Evolutionary conservation across 2,113 vertebrate species (phyloP).

Genomic region (Falcunculus frontatus): DNA sequence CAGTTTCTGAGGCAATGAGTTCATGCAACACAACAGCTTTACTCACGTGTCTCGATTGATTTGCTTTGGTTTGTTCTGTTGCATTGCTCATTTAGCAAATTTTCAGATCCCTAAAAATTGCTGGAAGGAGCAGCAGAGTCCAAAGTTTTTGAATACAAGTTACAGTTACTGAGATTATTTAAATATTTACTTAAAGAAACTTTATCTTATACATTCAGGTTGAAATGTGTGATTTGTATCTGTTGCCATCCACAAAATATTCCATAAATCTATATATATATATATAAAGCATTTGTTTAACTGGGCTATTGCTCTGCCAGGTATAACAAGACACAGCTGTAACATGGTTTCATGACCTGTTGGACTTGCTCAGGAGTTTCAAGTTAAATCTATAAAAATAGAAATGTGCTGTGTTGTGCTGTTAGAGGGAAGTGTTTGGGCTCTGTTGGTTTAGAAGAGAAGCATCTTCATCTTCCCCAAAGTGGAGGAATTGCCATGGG

Average conservation of each 20-base stretch:
- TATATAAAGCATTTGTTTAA: not conserved
- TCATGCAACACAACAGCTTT: not conserved
- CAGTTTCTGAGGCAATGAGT: not conserved
- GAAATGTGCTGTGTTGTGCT: not conserved
- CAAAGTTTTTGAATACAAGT: not conserved
- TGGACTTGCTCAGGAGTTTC: not conserved
- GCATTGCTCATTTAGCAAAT: not conserved
- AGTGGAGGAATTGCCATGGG: not conserved
- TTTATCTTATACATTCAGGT: not conserved
- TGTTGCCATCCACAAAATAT: not conserved
- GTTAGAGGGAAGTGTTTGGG: not conserved
- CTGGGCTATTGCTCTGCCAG: not conserved
- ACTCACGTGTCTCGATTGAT: not conserved
- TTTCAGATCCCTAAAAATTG: not conserved
- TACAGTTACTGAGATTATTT: not conserved
- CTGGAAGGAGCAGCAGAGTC: not conserved
- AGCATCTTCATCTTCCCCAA: not conserved
- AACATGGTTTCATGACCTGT: not conserved
- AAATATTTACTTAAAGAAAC: not conserved
- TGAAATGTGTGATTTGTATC: not conserved
- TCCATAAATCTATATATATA: not conserved
- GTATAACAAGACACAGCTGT: not conserved
- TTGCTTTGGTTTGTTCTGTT: rapidly evolving
- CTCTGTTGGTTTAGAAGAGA: not conserved
- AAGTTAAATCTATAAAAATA: not conserved